phyloP scores from a whole-genome alignment of 2,797 vertebrate genomes.

The Lepus townsendii region DNA sequence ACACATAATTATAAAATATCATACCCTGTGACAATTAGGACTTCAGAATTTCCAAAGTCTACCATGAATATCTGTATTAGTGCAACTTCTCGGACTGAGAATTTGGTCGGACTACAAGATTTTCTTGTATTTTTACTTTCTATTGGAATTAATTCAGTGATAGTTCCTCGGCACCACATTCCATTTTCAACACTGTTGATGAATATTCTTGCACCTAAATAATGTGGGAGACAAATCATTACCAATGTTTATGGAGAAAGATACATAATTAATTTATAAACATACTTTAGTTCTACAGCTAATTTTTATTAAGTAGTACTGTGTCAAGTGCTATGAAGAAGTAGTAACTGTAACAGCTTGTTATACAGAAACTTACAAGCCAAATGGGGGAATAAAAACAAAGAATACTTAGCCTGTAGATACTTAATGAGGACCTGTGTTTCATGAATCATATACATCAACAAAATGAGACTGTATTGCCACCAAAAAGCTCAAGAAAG shows the following conservation, averaged over 20 bases:
- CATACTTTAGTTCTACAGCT: neutral
- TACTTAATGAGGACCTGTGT: neutral
- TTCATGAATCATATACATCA: constrained; percentile 21
- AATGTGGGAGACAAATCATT: constrained; percentile 39
- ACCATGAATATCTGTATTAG: constrained; percentile 87
- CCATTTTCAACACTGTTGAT: constrained; percentile 85
- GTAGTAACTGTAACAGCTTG: neutral
- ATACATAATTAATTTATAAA: constrained; percentile 61
- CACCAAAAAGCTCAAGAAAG: constrained; percentile 43
- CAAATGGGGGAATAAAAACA: constrained; percentile 13
- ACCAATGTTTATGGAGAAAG: constrained; percentile 60
- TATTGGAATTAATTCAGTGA: constrained; percentile 88
- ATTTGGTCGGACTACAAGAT: constrained; percentile 77
- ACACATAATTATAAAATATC: constrained; percentile 66
- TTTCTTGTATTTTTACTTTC: constrained; percentile 81
- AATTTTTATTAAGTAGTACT: constrained; percentile 35
- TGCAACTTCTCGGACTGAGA: constrained; percentile 85
- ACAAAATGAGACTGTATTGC: constrained; percentile 8
- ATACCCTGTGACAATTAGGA: constrained; percentile 87
- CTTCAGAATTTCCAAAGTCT: constrained; percentile 89
- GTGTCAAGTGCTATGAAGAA: neutral
- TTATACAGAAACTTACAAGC: neutral
- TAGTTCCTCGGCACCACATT: constrained; percentile 90
- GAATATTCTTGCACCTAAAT: constrained; percentile 86
- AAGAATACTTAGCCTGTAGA: constrained; percentile 21